Evolutionary conservation across 2,888 invertebrate species (phyloP), one percentile per base, ranked within the genome.

Genomic region (Lypha dubia): DNA sequence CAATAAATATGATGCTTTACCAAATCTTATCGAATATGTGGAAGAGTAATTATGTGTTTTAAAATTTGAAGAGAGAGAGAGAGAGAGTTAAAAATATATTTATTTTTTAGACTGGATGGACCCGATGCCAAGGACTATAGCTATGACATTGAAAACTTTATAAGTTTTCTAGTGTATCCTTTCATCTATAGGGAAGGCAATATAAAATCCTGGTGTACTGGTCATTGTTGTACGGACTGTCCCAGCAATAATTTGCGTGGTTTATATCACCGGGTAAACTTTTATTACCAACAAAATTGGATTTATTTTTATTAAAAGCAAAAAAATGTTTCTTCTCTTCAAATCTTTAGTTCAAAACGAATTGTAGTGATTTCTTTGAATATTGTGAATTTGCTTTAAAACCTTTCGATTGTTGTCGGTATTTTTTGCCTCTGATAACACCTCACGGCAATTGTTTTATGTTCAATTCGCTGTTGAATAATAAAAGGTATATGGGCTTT

Each of bases 361-460:
- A 93, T 28, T 95, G 95, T 86, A 86, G 91, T 0, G 89, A 93
- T 15, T 88, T 94, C 0, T 90, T 95, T 32, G 87, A 80, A 7
- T 92, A 92, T 70, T 95, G 95, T 80, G 91, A 90, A 0, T 94
- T 94, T 90, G 94, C 94, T 58, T 92, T 92, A 11, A 86, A 90
- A 11, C 81, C 88, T 0, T 94, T 95, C 80, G 91, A 94, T 56
- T 95, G 95, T 88, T 95, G 95, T 88, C 90, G 93, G 60, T 94
- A 94, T 88, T 95, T 95, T 86, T 89, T 93, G 58, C 93, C 93
- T 0, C 90, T 95, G 44, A 92, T 93, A 44, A 95, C 95, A 0
- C 94, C 95, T 51, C 89, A 94, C 24, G 95, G 95, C 1, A 90
- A 89, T 9, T 95, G 95, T 87, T 94, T 93, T 83, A 92, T 94